Base-by-base conservation (phyloP, 2,113 vertebrate genomes). In the Hydropotes inermis region DNA sequence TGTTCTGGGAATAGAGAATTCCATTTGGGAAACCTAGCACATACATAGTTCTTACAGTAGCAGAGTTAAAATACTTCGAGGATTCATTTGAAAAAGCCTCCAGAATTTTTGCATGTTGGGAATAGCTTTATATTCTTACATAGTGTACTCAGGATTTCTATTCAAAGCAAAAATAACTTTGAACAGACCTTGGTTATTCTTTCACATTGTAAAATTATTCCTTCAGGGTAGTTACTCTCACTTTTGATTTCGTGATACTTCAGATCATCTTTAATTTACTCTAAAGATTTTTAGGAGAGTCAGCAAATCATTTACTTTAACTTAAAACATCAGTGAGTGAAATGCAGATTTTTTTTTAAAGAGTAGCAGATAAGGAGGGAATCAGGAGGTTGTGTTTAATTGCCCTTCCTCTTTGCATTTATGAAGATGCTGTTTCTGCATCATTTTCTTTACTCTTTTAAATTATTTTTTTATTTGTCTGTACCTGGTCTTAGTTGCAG, bases 61-160 rank as follows among this genome's bases (percentile, higher is more conserved):
- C 91, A 36, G 19, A 64, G 55, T 95, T 94, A 89, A 92, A 96
- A 98, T 97, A 97, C 95, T 90, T 70, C 27, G 4, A 96, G 47
- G 74, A 4, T 93, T 98, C 94, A 90, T 98, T 98, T 97, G 96
- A 94, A 98, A 95, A 98, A 96, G 87, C 43, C 92, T 27, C 1
- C 47, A 96, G 96, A 94, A 95, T 94, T 98, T 98, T 84, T 95
- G 39, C 58, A 95, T 96, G 76, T 95, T 95, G 91, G 95, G 85
- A 97, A 95, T 97, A 94, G 12, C 67, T 95, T 96, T 97, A 82
- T 94, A 84, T 97, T 93, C 70, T 94, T 95, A 81, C 33, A 91
- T 36, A 55, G 36, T 95, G 36, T 28, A 81, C 61, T 96, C 27
- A 36, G 47, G 50, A 17, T 97, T 97, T 95, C 90, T 92, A 87